These are phyloP conservation scores for Syrista parreyssii DNA, from an alignment of 2,888 invertebrate genomes.

Conservation along the genomic window DNA sequence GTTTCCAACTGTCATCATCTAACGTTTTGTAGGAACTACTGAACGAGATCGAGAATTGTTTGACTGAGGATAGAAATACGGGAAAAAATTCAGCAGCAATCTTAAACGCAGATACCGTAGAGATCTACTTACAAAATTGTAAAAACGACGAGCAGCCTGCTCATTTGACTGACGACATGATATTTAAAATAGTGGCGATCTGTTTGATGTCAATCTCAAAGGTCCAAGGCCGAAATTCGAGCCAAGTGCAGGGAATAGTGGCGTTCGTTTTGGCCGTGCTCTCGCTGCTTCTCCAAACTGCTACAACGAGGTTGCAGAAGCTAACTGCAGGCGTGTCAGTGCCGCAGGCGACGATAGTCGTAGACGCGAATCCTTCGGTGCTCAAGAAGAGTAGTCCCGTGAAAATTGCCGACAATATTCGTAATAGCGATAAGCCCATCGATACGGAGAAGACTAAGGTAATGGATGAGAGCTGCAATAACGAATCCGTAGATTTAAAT, in stretches of 20 bases:
- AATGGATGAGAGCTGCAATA: too few relatives aligned
- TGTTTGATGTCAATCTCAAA: constrained; percentile 85
- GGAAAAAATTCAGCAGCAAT: constrained; percentile 28
- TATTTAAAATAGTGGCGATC: constrained; percentile 86
- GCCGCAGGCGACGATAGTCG: constrained; percentile 36
- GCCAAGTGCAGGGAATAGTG: constrained; percentile 83
- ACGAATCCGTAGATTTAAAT: constrained; percentile 18
- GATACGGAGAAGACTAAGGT: not conserved
- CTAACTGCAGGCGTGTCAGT: constrained; percentile 27
- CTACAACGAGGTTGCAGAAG: constrained; percentile 55
- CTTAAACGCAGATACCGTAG: constrained; percentile 43
- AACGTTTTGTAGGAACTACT: constrained; percentile 45
- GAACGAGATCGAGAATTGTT: constrained; percentile 54
- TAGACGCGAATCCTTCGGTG: constrained; percentile 21
- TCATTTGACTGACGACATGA: constrained; percentile 68
- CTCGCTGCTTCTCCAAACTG: constrained; percentile 75
- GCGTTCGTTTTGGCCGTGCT: constrained; percentile 88
- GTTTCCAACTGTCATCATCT: not conserved
- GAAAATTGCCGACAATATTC: too few relatives aligned
- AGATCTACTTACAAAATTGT: constrained; percentile 49
- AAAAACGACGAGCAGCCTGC: constrained; percentile 42
- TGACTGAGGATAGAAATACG: constrained; percentile 40
- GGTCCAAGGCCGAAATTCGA: constrained; percentile 78
- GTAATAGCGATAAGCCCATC: constrained; percentile 6
- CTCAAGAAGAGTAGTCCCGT: not conserved